Evolutionary conservation across 2,888 invertebrate genomes (phyloP).

Genomic region (Atethmia centrago): DNA sequence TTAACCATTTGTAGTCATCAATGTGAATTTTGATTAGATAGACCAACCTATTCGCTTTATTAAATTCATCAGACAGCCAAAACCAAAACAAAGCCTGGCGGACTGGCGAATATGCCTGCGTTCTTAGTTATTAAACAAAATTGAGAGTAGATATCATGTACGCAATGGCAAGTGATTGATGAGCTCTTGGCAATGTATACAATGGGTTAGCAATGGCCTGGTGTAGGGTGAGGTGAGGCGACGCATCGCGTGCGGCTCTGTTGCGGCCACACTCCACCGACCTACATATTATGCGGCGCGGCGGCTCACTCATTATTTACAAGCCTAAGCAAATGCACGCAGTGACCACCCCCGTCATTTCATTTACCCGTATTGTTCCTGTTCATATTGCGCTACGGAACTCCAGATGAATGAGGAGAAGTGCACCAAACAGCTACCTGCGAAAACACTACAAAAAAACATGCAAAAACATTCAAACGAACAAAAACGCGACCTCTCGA

Average conservation of each 20-base stretch:
- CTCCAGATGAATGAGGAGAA: conserved; percentile 76
- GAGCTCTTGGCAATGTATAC: conserved; percentile 74
- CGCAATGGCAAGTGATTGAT: conserved; percentile 65
- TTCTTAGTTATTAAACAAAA: conserved; percentile 22
- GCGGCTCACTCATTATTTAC: conserved; percentile 84
- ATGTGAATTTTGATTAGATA: background rate
- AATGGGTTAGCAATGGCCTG: conserved; percentile 71
- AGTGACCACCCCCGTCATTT: conserved; percentile 76
- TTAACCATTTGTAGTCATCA: conserved; percentile 2
- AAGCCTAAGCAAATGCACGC: conserved; percentile 80
- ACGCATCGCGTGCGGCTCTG: conserved; percentile 83
- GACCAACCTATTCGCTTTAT: background rate
- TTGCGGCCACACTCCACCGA: conserved; percentile 86
- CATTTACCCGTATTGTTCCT: conserved; percentile 70
- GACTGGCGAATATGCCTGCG: background rate
- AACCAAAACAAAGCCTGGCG: conserved; percentile 10
- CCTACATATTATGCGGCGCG: conserved; percentile 90
- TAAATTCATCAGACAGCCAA: background rate
- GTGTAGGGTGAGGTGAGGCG: conserved; percentile 75
- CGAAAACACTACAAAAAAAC: conserved; percentile 86
- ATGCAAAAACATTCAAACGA: conserved; percentile 81
- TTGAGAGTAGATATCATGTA: conserved; percentile 27
- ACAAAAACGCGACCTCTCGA: conserved; percentile 86
- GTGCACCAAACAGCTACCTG: conserved; percentile 82
- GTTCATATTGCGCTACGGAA: conserved; percentile 49